Evolutionary conservation across 1,140 invertebrate species (phyloP).

Genomic region (Papilio helenus): DNA sequence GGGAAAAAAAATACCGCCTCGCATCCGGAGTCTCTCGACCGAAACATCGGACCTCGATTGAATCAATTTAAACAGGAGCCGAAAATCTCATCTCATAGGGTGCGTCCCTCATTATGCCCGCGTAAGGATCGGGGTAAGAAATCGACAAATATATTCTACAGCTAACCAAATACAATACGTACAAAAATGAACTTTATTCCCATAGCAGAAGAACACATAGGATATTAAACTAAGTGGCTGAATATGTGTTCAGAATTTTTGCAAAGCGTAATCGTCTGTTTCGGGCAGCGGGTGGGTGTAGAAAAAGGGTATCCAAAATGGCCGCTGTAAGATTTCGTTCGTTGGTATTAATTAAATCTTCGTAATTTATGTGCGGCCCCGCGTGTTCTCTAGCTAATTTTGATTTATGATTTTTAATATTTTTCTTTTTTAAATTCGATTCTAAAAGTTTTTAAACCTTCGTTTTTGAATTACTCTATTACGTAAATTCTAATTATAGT

Average conservation of each 20-base stretch:
- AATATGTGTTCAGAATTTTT: conserved; percentile 53
- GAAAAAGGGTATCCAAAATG: conserved; percentile 77
- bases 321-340: conserved; percentile 80
- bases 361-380: conserved; percentile 75
- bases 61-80: conserved; percentile 78
- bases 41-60: conserved; percentile 77
- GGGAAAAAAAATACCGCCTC: conserved; percentile 51
- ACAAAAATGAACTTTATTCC: conserved; percentile 44
- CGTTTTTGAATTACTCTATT: background rate
- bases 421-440: conserved; percentile 22
- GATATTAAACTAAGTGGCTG: conserved; percentile 40
- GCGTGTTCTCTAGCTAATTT: conserved; percentile 61
- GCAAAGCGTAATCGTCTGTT: conserved; percentile 78
- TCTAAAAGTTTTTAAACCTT: background rate
- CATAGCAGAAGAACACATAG: conserved; percentile 28
- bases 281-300: conserved; percentile 62
- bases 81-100: conserved; percentile 77
- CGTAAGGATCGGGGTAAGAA: conserved; percentile 70
- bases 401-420: conserved; percentile 75
- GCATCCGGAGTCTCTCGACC: conserved; percentile 61
- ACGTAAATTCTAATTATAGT: too few relatives aligned
- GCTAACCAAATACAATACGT: conserved; percentile 24
- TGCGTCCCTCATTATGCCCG: conserved; percentile 80
- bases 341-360: conserved; percentile 81
- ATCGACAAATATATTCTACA: conserved; percentile 64